phyloP scores from a whole-genome alignment of 2,888 invertebrate species.

The Aleiodes leptofemur region DNA sequence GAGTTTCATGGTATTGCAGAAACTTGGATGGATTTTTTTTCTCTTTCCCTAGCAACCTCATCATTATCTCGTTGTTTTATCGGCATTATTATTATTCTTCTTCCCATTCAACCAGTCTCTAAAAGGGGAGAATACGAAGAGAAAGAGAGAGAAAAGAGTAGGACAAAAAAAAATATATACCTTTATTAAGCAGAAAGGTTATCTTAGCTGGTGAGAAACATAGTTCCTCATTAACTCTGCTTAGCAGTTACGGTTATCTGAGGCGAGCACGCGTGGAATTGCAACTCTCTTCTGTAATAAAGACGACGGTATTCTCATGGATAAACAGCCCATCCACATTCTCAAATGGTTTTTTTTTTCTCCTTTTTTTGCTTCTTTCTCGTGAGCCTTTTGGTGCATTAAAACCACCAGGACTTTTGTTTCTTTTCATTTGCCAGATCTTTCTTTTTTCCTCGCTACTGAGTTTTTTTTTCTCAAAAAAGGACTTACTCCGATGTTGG shows the following conservation, averaged over 20 bases:
- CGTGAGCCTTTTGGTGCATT: not conserved
- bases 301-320: constrained; percentile 26
- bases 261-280: constrained; percentile 61
- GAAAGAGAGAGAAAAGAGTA: constrained; percentile 7
- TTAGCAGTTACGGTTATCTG: constrained; percentile 62
- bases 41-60: no score
- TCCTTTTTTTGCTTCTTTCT: constrained; percentile 3
- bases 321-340: constrained; percentile 27
- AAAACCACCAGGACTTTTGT: no score
- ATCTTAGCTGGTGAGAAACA: constrained; percentile 51
- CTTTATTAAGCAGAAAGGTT: constrained; percentile 47
- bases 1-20: no score
- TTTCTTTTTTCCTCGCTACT: not conserved
- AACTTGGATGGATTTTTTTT: no score
- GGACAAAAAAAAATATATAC: not conserved
- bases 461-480: constrained; percentile 23
- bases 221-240: constrained; percentile 59
- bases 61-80: no score
- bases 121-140: constrained; percentile 2
- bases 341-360: constrained; percentile 20
- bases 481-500: constrained; percentile 24
- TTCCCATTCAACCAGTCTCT: not conserved
- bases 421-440: constrained; percentile 9
- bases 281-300: constrained; percentile 49
- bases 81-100: not conserved